Base-by-base conservation (phyloP, 2,888 invertebrate genomes). In the Melanotus villosus region DNA sequence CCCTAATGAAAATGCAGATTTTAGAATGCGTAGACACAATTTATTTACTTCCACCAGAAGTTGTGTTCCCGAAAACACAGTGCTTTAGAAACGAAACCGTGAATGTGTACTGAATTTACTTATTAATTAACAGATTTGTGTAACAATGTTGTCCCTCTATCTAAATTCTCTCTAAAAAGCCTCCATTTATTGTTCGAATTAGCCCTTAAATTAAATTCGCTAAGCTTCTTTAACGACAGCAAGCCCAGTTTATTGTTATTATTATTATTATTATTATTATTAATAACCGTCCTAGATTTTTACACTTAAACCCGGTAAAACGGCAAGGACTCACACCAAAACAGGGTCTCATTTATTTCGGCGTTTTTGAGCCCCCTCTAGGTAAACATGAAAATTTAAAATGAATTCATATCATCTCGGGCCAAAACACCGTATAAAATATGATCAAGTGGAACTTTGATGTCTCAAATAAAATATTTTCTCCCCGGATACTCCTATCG, bases 361-460 rank as follows among this genome's bases (percentile, higher is more conserved):
- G 21, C 57, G 57, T 65, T 45, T 65, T 65, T n/a, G n/a, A 57
- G 43, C 65, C 36, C n/a, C 56, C 63, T 54, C 41, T 63, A 54
- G 54, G 63, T 63, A 65, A 65, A 65, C 65, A 65, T 58, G 58
- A 66, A 66, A 70, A 58, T 66, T 65, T 70, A 62, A 68, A 68
- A 68, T 62, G 62, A 68, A 68, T 68, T 68, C 62, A 63, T 68
- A 68, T 68, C 62, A 45, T 70, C 57, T 36, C 23, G 36, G 41
- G 12, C 23, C 60, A 58, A 67, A 65, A 66, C 47, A 69, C 67
- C 70, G 68, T 71, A 73, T 74, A 76, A 74, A 75, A 69, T 71
- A 73, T 71, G 76, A 75, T 74, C 72, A 71, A 70, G 69, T 65
- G 59, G 54, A 72, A 63, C 70, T 72, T 76, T 75, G 74, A 73